phyloP scores from a whole-genome alignment of 2,113 vertebrate genomes.

The Mus pahari region DNA sequence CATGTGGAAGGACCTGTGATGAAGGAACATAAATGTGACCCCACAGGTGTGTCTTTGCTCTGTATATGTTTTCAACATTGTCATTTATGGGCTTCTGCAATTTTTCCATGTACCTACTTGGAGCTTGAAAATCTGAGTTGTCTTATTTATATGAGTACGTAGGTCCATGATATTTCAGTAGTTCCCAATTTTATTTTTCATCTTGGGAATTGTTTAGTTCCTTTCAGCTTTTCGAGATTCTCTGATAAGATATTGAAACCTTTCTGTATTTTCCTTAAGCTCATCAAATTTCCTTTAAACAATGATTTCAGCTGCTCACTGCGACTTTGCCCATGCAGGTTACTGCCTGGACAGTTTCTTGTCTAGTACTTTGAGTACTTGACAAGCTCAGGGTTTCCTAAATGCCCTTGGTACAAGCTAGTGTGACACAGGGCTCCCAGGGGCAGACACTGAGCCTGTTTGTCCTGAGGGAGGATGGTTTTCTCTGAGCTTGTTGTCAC shows the following conservation, averaged over 20 bases:
- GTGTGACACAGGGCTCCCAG: too few relatives aligned
- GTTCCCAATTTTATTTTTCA: background rate
- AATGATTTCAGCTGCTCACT: background rate
- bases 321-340: background rate
- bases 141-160: background rate
- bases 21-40: too few relatives aligned
- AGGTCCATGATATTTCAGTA: background rate
- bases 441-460: background rate
- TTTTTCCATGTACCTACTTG: background rate
- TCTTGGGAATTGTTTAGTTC: background rate
- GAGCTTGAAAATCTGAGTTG: background rate
- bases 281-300: background rate
- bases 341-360: background rate
- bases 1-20: too few relatives aligned
- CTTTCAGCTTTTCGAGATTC: background rate
- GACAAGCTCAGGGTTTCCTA: background rate
- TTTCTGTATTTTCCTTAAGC: background rate
- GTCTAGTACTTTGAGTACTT: background rate
- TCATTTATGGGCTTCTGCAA: background rate
- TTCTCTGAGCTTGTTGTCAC: background rate
- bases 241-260: background rate
- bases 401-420: background rate
- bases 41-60: background rate
- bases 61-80: background rate
- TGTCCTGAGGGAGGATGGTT: background rate